Evolutionary conservation across 2,797 vertebrate genomes (phyloP), one percentile per base, ranked within the genome.

Genomic region (Syngnathus acus): DNA sequence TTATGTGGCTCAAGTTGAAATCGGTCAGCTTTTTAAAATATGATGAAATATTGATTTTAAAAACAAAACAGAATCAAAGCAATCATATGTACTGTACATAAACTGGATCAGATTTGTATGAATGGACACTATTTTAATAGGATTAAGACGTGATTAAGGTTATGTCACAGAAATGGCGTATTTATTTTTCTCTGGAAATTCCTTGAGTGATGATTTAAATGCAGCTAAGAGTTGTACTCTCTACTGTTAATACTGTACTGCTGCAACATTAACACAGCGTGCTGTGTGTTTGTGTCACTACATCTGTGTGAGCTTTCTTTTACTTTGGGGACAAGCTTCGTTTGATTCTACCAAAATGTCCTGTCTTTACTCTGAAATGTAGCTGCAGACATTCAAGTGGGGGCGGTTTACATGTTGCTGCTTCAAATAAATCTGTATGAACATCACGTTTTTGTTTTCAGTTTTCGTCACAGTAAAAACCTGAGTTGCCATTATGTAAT

Each of bases 111-210:
- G 93, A 96, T 95, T 97, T 96, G 94, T 97, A 94, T 94, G 90
- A 94, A 92, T 93, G 92, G 91, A 90, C 85, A 89, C 93, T 95
- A 95, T 97, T 96, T 95, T 95, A 94, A 92, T 94, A 96, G 93
- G 88, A 86, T 80, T 76, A 76, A 81, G 72, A 84, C 66, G 73
- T 78, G 66, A 57, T 78, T 77, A 82, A 59, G 75, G 73, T 73
- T 82, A 70, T 89, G 86, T 88, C 76, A 86, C 79, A 87, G 84
- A 84, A 82, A 84, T 86, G 78, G 80, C 81, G 72, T 92, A 91
- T 85, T 91, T 92, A 90, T 90, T 89, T 91, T 87, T 87, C 82
- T 81, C 83, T 83, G 78, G 80, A 86, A 84, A 77, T 80, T 68
- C 32, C 4, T 32, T 72, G 82, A 84, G 78, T 84, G 80, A 76